A percentile compares a stretch with the other conserved stretches of the same genome.
Conservation (phyloP, 2,797 vertebrate genomes). For the Sebastes iracundus region DNA sequence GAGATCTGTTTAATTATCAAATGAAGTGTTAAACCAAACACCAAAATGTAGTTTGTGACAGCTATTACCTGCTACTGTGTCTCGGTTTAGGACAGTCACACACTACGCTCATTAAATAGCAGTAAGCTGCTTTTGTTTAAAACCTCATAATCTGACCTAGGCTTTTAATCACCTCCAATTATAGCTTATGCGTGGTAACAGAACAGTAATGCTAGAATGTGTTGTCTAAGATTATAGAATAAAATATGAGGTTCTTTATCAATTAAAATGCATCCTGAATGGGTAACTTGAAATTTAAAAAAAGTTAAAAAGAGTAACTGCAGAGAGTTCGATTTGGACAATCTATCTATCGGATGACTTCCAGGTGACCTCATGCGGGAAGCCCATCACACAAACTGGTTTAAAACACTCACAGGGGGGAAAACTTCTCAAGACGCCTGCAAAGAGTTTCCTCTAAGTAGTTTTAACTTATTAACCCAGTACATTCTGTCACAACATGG, state of each 20-base stretch:
- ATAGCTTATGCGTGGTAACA: slow-evolving; percentile 55
- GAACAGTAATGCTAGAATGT: slow-evolving; percentile 29
- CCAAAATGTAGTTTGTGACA: not conserved
- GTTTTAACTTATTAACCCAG: slow-evolving; percentile 13
- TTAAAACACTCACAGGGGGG: slow-evolving; percentile 1
- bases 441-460: slow-evolving; percentile 12
- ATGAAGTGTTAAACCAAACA: not conserved
- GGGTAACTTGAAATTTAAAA: not conserved
- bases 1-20: not conserved
- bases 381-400: not conserved
- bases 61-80: not conserved
- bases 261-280: not conserved
- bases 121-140: slow-evolving; percentile 80
- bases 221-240: not conserved
- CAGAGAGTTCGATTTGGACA: not conserved
- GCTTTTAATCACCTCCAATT: slow-evolving; percentile 80
- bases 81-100: not conserved
- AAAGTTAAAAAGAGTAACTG: not conserved
- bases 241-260: not conserved
- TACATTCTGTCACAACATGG: not conserved
- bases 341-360: not conserved
- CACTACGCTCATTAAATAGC: slow-evolving; percentile 22
- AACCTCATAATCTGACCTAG: slow-evolving; percentile 73
- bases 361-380: not conserved
- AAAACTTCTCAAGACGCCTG: not conserved